These are phyloP conservation scores for Ichneumoninae sp. DNA, from an alignment of 2,888 invertebrate species.

Conservation along the genomic window DNA sequence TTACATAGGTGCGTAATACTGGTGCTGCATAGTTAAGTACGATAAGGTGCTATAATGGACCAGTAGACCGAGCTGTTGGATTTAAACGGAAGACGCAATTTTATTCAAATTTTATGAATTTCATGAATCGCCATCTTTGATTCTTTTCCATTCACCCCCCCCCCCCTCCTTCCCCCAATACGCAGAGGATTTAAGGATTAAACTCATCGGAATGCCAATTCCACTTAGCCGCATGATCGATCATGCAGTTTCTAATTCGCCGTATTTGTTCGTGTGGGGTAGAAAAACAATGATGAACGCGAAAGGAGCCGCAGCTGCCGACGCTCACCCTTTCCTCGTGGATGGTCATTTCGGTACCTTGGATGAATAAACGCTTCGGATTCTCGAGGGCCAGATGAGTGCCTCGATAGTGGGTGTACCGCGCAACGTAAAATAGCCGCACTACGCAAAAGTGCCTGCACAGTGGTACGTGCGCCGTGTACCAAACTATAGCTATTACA, in stretches of 20 bases:
- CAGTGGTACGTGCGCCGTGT: conserved; percentile 31
- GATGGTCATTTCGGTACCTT: conserved; percentile 60
- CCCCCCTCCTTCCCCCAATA: no score
- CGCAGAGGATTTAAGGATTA: background rate
- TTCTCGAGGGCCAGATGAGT: conserved; percentile 63
- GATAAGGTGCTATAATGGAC: background rate
- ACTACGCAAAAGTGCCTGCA: conserved; percentile 20
- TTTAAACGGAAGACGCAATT: conserved; percentile 55
- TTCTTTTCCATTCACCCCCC: background rate
- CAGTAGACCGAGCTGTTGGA: background rate
- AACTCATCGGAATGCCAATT: conserved; percentile 26
- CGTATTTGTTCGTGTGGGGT: conserved; percentile 31
- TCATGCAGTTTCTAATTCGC: conserved; percentile 48
- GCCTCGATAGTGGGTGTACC: conserved; percentile 53
- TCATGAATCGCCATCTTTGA: conserved; percentile 41
- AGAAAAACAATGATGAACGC: conserved; percentile 16
- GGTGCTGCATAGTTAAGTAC: background rate
- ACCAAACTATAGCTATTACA: conserved; percentile 31
- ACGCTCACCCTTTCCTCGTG: background rate
- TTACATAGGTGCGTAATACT: conserved; percentile 12
- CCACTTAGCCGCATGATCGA: conserved; percentile 2
- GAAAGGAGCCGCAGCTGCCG: conserved; percentile 49
- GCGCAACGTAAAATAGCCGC: background rate
- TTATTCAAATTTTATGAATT: conserved; percentile 59
- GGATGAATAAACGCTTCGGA: conserved; percentile 59